Evolutionary conservation across 2,113 vertebrate species (phyloP), one percentile per base, ranked within the genome.

Genomic region (Thoracochromis brauschi): DNA sequence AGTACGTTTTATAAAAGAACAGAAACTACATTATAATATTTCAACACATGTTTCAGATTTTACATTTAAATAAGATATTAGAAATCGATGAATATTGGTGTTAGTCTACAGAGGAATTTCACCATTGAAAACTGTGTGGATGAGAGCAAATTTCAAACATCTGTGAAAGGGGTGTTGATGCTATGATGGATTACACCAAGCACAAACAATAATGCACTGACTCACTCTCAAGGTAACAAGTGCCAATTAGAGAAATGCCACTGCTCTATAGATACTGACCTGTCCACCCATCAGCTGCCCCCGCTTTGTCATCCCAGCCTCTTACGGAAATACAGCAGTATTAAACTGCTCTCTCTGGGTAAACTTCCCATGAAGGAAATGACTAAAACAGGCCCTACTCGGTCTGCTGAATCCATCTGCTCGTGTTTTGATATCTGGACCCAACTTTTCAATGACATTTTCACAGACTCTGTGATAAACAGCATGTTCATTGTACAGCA

Each of bases 201-300:
- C 87, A 84, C 63, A 8, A 75, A 88, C 80, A 51, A 83, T 47
- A 84, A 90, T 9, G 45, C 60, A 58, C 87, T 68, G 83, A 88
- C 82, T 88, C 85, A 84, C 55, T 85, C 85, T 40, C 26, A 12
- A 80, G 31, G 7, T 83, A 89, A 86, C 89, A 94, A 94, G 85
- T 82, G 89, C 85, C 93, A 95, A 95, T 95, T 95, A 94, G 88
- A 89, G 85, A 95, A 94, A 94, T 92, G 92, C 87, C 84, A 84
- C 81, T 9, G 85, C 83, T 91, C 45, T 83, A 83, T 53, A 57
- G 83, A 90, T 24, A 75, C 63, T 82, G 88, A 92, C 93, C 88
- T 40, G 73, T 63, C 58, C 60, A 8, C 84, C 87, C 55, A 58
- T 83, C 85, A 85, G 60, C 86, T 68, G 53, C 84, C 84, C 87